Conservation (phyloP, 2,113 vertebrate genomes). For the rabbit (Oryctolagus cuniculus) region mOryCun1.1 NC_091453.1:99209001-99209500, state of each 20-base stretch:
- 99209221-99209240: too few species aligned
- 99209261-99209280: too few species aligned
- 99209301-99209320: too few species aligned
- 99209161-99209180: not conserved
- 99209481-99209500: slow-evolving; percentile 16
- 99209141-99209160: not conserved
- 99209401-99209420: too few species aligned
- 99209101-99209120: not conserved
- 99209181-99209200: not conserved
- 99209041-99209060: not conserved
- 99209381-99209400: not conserved
- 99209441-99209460: not conserved
- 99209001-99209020: not conserved
- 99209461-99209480: not conserved
- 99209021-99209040: not conserved
- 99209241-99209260: too few species aligned
- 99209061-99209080: not conserved
- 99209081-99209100: not conserved
- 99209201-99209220: not conserved
- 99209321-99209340: too few species aligned
- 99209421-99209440: too few species aligned
- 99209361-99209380: not conserved
- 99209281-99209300: too few species aligned
- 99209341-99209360: too few species aligned
- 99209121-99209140: not conserved